A percentile compares a stretch with the other conserved stretches of the same genome.
These are phyloP conservation scores for Diadumene lineata DNA, from an alignment of 92 coral and sea anemone species.

Conservation along the genomic window DNA sequence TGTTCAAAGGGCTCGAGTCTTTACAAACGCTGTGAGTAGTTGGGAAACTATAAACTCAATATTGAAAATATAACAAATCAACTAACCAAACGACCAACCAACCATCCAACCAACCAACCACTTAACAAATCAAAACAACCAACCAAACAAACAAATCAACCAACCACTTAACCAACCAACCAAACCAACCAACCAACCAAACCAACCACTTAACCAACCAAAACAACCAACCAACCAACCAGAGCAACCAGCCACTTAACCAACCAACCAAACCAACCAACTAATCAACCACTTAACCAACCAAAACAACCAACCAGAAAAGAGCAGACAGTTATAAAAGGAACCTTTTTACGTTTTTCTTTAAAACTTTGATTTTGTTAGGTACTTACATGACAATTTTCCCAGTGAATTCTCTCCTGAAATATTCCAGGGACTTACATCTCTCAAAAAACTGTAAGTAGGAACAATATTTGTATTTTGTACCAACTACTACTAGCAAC, in stretches of 20 bases:
- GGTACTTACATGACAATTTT: slow-evolving; percentile 50
- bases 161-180: too few relatives aligned
- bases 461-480: not conserved
- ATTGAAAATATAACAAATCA: too few relatives aligned
- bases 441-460: slow-evolving; percentile 65
- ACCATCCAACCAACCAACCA: too few relatives aligned
- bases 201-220: not conserved
- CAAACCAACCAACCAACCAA: not conserved
- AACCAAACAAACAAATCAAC: too few relatives aligned
- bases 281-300: not conserved
- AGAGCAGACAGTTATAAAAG: too few relatives aligned
- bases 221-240: not conserved
- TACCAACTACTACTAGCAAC: not conserved
- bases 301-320: too few relatives aligned
- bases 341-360: not conserved
- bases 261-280: not conserved
- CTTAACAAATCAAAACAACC: too few relatives aligned
- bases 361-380: not conserved
- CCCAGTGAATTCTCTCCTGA: slow-evolving; percentile 35
- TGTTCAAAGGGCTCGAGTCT: slow-evolving; percentile 59
- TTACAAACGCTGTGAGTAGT: slow-evolving; percentile 71
- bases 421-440: slow-evolving; percentile 36
- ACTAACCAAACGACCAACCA: not conserved
- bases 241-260: not conserved
- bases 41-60: too few relatives aligned